Evolutionary conservation across 2,888 invertebrate genomes (phyloP), one percentile per base, ranked within the genome.

Genomic region (Lottia gigantea): DNA sequence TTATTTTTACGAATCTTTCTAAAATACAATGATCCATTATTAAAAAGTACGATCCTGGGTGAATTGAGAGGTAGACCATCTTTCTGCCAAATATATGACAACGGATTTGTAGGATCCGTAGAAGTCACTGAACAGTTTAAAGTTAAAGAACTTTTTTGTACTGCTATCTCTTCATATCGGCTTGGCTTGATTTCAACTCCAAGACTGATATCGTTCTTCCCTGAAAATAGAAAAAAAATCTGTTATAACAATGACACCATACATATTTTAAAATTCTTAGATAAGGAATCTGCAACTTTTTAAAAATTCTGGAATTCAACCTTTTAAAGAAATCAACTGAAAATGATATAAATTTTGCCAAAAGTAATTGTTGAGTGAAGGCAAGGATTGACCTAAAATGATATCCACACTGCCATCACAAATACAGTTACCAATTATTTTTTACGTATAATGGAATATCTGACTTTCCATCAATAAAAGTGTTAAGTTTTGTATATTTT

Each of bases 21-120:
- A 55, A 67, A 31, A 67, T 67, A 67, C 19, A 67, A 55, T 11
- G 67, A 67, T 61, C 67, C 67, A 55, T 67, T 67, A 40, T 49
- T 40, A 40, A 67, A 55, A 25, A 67, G 49, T 55, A 12, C 55
- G 19, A 23, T 19, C 55, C 55, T 19, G 19, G 19, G 55, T 55
- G 55, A 55, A 23, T 19, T 55, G 19, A 55, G 55, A 23, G 55
- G 55, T 55, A 55, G 19, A 23, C 55, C 55, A 55, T 55, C 55
- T 55, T 55, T 55, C 11, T 55, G 55, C 55, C 55, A 55, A 55
- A 55, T 55, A 55, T 55, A 55, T 55, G 55, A 23, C 23, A 55
- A 23, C 19, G 55, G 55, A 55, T 23, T 19, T 12, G 19, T 55
- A 8, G 19, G 19, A 23, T 55, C 55, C 55, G 55, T 55, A 19